phyloP scores from a whole-genome alignment of 2,888 invertebrate species.

The Osmoderma eremita region DNA sequence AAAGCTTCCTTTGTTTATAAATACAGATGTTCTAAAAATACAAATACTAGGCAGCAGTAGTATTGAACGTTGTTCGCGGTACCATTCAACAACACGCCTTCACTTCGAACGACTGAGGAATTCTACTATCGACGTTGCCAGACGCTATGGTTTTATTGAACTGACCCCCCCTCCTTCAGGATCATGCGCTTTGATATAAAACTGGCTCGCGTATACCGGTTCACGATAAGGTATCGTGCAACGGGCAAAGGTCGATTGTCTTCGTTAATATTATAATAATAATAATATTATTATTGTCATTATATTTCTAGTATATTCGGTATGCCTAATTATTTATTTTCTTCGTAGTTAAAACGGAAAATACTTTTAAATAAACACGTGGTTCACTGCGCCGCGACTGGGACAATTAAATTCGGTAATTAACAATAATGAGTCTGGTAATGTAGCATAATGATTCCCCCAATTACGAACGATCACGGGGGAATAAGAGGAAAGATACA shows the following conservation, averaged over 20 bases:
- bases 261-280: not conserved
- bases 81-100: not conserved
- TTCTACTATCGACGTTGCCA: slow-evolving; percentile 29
- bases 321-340: slow-evolving; percentile 11
- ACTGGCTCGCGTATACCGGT: slow-evolving; percentile 13
- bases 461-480: not conserved
- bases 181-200: slow-evolving; percentile 29
- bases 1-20: slow-evolving; percentile 9
- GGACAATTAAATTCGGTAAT: slow-evolving; percentile 5
- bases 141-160: slow-evolving; percentile 25
- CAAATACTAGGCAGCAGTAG: not conserved
- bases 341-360: slow-evolving; percentile 11
- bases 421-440: not conserved
- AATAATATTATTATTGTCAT: too few species aligned
- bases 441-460: too few species aligned
- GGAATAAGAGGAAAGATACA: not conserved
- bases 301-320: too few species aligned
- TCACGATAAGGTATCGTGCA: slow-evolving; percentile 28
- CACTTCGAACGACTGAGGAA: slow-evolving; percentile 10
- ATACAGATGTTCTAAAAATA: slow-evolving; percentile 21
- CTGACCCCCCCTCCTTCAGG: slow-evolving; percentile 19
- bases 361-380: slow-evolving; percentile 14
- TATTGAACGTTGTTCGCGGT: not conserved
- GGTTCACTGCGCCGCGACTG: not conserved
- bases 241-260: slow-evolving; percentile 24